Base-by-base conservation (phyloP, 2,888 invertebrate genomes). In the Scaptomyza flava region DNA sequence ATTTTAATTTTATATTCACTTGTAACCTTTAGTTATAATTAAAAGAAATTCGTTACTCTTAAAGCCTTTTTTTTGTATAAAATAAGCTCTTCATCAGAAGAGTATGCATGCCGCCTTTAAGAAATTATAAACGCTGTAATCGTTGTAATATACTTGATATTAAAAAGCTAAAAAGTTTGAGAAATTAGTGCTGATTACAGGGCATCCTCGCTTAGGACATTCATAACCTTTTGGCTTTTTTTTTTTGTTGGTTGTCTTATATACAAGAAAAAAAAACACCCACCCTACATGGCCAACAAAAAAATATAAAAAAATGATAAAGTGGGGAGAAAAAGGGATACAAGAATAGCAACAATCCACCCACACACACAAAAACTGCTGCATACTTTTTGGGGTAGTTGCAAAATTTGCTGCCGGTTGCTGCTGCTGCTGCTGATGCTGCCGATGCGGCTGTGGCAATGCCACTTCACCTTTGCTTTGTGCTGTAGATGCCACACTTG, bases 381-480 rank as follows among this genome's bases (percentile, higher is more conserved):
- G 73, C 73, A 71, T 68, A 68, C 60, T 66, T 65, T 66, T 64
- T 56, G 66, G 71, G 71, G 68, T 71, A 57, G 60, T 63, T 79
- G 86, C 77, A 65, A 78, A 84, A 84, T 81, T 53, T 81, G 78
- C 69, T 79, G 66, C 57, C n/a, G n/a, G n/a, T n/a, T 52, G 76
- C 38, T 38, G 50, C 45, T 52, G 33, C 12, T 79, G 66, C 57
- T 52, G 76, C 38, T 38, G 50, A 42, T 52, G 33, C 12, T 43
- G 56, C 11, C n/a, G 45, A 27, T 62, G 57, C 27, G 60, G 48
- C 79, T 65, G 64, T 62, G 74, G 64, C 65, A 56, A 45, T 64
- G 70, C 68, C 85, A 79, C 70, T 87, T 83, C 81, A 85, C 85
- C 83, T 83, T 83, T 59, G 68, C 74, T 76, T 76, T 74, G 77